phyloP scores from a whole-genome alignment of 2,113 vertebrate genomes.

The Phrynosoma platyrhinos region DNA sequence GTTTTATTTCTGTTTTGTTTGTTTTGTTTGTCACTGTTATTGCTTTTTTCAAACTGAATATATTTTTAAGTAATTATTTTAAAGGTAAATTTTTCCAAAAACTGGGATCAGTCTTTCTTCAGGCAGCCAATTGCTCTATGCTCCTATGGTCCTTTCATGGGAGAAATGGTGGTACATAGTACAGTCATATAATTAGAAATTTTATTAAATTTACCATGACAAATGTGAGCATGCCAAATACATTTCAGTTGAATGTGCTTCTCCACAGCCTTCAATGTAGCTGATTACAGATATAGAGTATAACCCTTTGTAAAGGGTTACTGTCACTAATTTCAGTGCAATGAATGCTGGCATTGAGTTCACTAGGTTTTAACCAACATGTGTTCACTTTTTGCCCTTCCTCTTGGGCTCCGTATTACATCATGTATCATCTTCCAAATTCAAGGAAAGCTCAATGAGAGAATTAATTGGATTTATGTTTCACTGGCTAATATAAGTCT shows the following conservation, averaged over 20 bases:
- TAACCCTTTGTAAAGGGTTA: not conserved
- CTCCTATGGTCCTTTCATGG: not conserved
- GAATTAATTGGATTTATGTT: not conserved
- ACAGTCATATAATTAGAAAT: not conserved
- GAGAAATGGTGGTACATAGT: too few species aligned
- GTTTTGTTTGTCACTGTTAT: too few species aligned
- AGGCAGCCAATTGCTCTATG: not conserved
- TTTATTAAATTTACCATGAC: not conserved
- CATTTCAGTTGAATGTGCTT: slow-evolving; percentile 7
- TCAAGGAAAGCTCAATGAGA: slow-evolving; percentile 11
- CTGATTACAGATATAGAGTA: not conserved
- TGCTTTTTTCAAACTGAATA: too few species aligned
- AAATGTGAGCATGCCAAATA: not conserved
- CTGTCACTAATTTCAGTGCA: not conserved
- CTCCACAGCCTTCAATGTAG: not conserved
- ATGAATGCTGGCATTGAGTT: not conserved
- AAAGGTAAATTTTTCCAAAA: too few species aligned
- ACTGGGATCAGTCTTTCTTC: too few species aligned
- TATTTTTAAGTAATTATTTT: too few species aligned
- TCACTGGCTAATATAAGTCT: slow-evolving; percentile 8
- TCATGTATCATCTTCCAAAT: slow-evolving; percentile 24
- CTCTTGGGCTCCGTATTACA: not conserved
- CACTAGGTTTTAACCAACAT: not conserved
- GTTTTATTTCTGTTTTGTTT: too few species aligned
- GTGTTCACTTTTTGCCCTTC: not conserved